A percentile compares a stretch with the other conserved stretches of the same genome.
These are phyloP conservation scores for Ptychadena robeensis DNA, from an alignment of 2,797 vertebrate genomes.

Conservation along the genomic window DNA sequence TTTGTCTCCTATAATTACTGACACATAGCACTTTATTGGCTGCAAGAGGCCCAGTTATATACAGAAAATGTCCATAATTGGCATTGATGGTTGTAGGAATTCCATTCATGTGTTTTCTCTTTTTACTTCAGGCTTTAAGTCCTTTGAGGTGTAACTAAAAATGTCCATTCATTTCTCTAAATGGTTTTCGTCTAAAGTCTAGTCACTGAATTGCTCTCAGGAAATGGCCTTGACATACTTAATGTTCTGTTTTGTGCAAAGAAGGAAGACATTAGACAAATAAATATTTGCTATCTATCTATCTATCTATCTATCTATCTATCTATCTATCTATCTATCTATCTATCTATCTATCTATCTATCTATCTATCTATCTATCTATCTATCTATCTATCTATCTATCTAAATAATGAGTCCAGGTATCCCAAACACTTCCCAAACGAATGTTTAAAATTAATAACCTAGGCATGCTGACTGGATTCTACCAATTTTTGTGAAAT, in stretches of 20 bases:
- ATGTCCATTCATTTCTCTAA: constrained; percentile 22
- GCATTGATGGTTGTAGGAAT: not conserved
- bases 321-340: not conserved
- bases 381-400: too few species aligned
- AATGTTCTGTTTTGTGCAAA: constrained; percentile 26
- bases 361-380: too few species aligned
- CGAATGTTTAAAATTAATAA: too few species aligned
- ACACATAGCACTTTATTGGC: constrained; percentile 21
- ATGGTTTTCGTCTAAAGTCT: constrained; percentile 21
- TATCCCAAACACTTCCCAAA: too few species aligned
- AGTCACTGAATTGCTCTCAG: constrained; percentile 12
- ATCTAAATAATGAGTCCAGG: too few species aligned
- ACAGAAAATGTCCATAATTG: not conserved
- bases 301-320: not conserved
- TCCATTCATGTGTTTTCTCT: constrained; percentile 8
- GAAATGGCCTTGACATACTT: constrained; percentile 32
- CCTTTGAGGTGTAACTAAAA: constrained; percentile 21
- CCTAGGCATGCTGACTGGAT: too few species aligned
- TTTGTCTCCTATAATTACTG: constrained; percentile 43
- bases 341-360: not conserved
- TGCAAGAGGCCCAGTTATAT: constrained; percentile 22
- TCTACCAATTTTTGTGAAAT: too few species aligned
- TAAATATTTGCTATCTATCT: too few species aligned
- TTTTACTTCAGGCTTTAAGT: constrained; percentile 15
- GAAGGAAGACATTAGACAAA: not conserved